Evolutionary conservation across 2,797 vertebrate species (phyloP), one percentile per base, ranked within the genome.

Genomic region (Leucoraja ocellata): DNA sequence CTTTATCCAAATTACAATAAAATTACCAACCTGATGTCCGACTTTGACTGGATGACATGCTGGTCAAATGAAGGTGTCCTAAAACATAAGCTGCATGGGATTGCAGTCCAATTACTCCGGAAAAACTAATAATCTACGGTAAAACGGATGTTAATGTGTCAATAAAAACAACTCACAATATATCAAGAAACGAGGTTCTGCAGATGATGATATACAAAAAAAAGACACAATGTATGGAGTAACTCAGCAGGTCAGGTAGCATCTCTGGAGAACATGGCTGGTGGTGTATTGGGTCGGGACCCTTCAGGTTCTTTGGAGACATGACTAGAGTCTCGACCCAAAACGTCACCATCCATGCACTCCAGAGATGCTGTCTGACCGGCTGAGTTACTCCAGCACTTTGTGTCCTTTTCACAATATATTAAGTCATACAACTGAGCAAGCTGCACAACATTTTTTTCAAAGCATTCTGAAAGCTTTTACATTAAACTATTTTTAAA

Each of bases 1-100:
- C 9, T 25, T 91, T 39, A 28, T 11, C 58, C 25, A 84, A 61
- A 61, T 61, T 32, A 58, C 58, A 74, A 7, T 74, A 16, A 11
- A 74, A 28, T n/a, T 18, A 74, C 93, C 74, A 74, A 99, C 99
- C 98, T 32, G 98, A 97, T 39, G 97, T 97, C 95, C 97, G 97
- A 93, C 95, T 98, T 94, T 97, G 97, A 61, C 96, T 96, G 94
- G 96, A 97, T 93, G 97, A 98, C 94, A 98, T 94, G 86, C 97
- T 97, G 93, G 98, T 97, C 93, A 99, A 95, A 95, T 99, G 96
- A 95, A 99, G 96, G 93, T 97, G 97, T 91, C 98, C 98, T 94
- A 99, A 93, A 94, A 99, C 96, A 95, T 96, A 97, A n/a, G 98
- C 96, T 88, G 98, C 97, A 95, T 99, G 99, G 94, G 98, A 98